Percentiles rank a stretch among this genome's conserved stretches.
These are phyloP conservation scores for Globodera ellingtonae DNA, from an alignment of 1,140 invertebrate genomes.

Conservation along the genomic window DNA sequence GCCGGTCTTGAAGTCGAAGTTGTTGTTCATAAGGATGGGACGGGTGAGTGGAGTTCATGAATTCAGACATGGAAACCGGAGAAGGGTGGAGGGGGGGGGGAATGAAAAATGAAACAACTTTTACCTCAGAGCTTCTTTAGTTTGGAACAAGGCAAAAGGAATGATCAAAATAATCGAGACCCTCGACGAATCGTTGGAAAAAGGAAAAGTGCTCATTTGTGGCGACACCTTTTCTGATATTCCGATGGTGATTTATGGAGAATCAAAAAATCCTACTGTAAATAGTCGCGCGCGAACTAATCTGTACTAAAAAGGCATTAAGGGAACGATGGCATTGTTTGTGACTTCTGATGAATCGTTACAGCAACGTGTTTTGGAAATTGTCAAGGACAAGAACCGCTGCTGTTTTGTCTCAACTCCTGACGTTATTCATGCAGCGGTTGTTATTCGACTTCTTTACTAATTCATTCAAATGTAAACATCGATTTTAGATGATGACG, in stretches of 20 bases:
- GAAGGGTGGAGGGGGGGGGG: too few species aligned
- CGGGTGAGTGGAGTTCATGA: not conserved
- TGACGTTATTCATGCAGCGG: slow-evolving; percentile 50
- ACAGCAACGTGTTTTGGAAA: slow-evolving; percentile 30
- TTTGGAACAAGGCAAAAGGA: slow-evolving; percentile 65
- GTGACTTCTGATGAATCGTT: slow-evolving; percentile 37
- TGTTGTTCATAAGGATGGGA: slow-evolving; percentile 55
- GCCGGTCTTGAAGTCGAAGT: slow-evolving; percentile 62
- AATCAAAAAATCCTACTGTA: slow-evolving; percentile 50
- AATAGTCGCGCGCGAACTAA: not conserved
- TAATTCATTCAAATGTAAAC: too few species aligned
- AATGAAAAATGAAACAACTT: too few species aligned
- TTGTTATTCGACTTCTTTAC: not conserved
- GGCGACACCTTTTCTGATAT: slow-evolving; percentile 61
- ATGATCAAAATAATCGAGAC: slow-evolving; percentile 56
- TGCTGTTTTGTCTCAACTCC: slow-evolving; percentile 52
- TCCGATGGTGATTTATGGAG: slow-evolving; percentile 57
- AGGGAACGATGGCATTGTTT: slow-evolving; percentile 50
- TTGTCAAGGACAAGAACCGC: slow-evolving; percentile 26
- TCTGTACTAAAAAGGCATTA: slow-evolving; percentile 16
- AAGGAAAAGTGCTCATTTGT: slow-evolving; percentile 57
- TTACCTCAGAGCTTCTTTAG: not conserved
- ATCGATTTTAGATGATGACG: slow-evolving; percentile 23
- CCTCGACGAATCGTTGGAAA: slow-evolving; percentile 48
- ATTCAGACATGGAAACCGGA: too few species aligned